A percentile compares a stretch with the other conserved stretches of the same genome.
phyloP scores from a whole-genome alignment of 2,888 invertebrate species.

The Protonemura montana region DNA sequence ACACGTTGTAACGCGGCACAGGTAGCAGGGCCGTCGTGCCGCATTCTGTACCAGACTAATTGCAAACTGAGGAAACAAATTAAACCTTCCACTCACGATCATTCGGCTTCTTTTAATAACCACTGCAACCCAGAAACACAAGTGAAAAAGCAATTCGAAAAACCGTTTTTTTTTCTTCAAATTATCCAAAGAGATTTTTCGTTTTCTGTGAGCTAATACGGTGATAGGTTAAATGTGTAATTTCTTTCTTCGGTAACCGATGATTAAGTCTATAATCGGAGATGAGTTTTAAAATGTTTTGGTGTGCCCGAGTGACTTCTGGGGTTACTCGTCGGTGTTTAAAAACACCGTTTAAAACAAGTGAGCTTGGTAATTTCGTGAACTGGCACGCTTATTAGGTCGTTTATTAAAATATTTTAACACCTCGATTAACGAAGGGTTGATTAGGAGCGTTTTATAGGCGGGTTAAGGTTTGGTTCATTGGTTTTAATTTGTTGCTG shows the following conservation, averaged over 20 bases:
- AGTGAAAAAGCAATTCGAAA: background rate
- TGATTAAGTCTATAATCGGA: background rate
- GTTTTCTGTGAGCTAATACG: background rate
- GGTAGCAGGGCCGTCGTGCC: background rate
- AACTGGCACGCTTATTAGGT: background rate
- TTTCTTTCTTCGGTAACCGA: background rate
- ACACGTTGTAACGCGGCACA: background rate
- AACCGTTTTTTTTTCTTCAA: background rate
- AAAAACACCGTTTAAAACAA: background rate
- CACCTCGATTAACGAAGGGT: background rate
- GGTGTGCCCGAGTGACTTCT: background rate
- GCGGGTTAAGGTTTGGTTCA: too few species aligned
- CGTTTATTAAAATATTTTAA: background rate
- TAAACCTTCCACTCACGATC: background rate
- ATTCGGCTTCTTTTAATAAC: background rate
- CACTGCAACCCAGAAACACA: background rate
- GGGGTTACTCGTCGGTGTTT: background rate
- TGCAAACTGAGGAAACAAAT: background rate
- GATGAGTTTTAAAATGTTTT: background rate
- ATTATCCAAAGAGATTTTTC: slow-evolving; percentile 4
- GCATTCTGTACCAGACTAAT: background rate
- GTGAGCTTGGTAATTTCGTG: background rate
- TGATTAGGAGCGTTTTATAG: background rate
- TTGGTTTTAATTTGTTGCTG: too few species aligned
- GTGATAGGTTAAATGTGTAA: background rate